Percentiles rank a stretch among this genome's conserved stretches.
phyloP scores from a whole-genome alignment of 2,113 vertebrate species.

The Pachypanchax playfairii region DNA sequence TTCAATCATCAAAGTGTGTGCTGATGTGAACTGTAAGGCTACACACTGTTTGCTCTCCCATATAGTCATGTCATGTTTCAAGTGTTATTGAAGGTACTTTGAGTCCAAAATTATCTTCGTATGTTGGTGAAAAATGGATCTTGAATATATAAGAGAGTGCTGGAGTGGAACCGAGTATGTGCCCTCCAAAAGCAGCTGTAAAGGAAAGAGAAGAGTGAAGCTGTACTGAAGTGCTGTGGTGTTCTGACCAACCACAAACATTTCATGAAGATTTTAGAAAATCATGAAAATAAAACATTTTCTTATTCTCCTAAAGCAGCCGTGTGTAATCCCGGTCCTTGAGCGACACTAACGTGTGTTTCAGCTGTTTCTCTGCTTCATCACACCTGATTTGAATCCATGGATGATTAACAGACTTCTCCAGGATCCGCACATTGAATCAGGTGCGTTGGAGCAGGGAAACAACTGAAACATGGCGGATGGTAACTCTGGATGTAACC shows the following conservation, averaged over 20 bases:
- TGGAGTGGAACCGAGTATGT: too few relatives aligned
- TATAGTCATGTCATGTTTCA: background rate
- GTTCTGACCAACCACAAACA: background rate
- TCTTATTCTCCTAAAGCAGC: too few relatives aligned
- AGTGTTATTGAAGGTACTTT: slow-evolving; percentile 1
- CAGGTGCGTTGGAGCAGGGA: too few relatives aligned
- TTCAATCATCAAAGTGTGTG: background rate
- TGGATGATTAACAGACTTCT: too few relatives aligned
- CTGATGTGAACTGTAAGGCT: background rate
- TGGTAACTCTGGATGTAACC: too few relatives aligned
- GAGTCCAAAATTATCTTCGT: background rate
- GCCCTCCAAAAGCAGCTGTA: background rate
- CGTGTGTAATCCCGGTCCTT: too few relatives aligned
- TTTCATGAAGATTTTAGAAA: background rate
- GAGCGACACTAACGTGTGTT: too few relatives aligned
- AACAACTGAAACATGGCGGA: too few relatives aligned
- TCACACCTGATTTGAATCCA: too few relatives aligned
- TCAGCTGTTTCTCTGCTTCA: too few relatives aligned
- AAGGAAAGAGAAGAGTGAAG: background rate
- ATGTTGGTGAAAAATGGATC: background rate
- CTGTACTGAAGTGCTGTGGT: background rate
- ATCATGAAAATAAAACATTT: background rate
- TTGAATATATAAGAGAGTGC: background rate
- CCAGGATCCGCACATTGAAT: too few relatives aligned
- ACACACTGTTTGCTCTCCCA: background rate